A percentile compares a stretch with the other conserved stretches of the same genome.
phyloP scores from a whole-genome alignment of 2,888 invertebrate genomes.

The Gymnoscelis rufifasciata region DNA sequence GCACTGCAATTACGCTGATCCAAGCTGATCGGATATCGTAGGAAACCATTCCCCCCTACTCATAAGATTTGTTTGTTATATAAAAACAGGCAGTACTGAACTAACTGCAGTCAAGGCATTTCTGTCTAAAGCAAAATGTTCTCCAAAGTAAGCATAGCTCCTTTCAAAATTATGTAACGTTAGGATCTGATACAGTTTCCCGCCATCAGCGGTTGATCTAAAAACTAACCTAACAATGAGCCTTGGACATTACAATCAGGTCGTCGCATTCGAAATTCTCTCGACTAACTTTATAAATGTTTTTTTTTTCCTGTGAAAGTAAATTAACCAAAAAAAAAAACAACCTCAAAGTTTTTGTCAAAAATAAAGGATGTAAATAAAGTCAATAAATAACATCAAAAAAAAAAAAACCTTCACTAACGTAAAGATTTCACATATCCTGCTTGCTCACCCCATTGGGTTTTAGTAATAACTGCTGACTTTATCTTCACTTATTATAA shows the following conservation, averaged over 20 bases:
- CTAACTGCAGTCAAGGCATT: constrained; percentile 68
- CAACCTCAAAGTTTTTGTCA: too few species aligned
- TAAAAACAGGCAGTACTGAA: constrained; percentile 71
- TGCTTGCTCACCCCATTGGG: too few species aligned
- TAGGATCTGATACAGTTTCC: constrained; percentile 29
- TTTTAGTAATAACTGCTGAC: too few species aligned
- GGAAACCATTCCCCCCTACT: constrained; percentile 61
- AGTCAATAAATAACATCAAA: too few species aligned
- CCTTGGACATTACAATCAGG: too few species aligned
- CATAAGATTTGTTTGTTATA: constrained; percentile 75
- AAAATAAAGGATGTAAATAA: too few species aligned
- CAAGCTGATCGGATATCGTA: constrained; percentile 72
- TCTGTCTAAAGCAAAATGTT: constrained; percentile 72
- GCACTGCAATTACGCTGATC: constrained; percentile 72
- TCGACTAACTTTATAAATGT: too few species aligned
- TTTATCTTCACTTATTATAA: too few species aligned
- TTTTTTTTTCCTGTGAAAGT: too few species aligned
- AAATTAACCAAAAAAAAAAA: neutral
- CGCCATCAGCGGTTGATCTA: neutral
- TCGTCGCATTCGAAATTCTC: too few species aligned
- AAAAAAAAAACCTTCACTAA: too few species aligned
- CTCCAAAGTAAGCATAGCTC: constrained; percentile 67
- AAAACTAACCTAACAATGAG: neutral
- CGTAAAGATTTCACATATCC: too few species aligned
- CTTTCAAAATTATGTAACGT: constrained; percentile 44